Percentiles rank a stretch among this genome's conserved stretches.
These are phyloP conservation scores for Menidia beryllina DNA, from an alignment of 2,113 vertebrate genomes.

Conservation along the genomic window DNA sequence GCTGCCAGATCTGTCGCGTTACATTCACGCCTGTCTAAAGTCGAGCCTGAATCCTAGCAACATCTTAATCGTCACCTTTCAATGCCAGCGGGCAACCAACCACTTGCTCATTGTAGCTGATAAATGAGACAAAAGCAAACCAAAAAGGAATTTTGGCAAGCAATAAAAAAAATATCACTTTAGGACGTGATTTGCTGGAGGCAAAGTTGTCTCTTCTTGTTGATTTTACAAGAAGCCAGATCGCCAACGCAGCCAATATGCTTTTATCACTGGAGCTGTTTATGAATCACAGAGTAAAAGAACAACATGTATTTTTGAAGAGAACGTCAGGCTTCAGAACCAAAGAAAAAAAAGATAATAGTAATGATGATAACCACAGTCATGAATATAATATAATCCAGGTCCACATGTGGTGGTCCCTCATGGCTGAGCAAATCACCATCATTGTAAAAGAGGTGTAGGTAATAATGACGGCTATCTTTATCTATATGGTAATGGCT, in stretches of 20 bases:
- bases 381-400: constrained; percentile 46
- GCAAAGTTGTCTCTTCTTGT: neutral
- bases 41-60: neutral
- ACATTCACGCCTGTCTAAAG: neutral
- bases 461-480: constrained; percentile 35
- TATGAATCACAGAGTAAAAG: constrained; percentile 4
- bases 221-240: constrained; percentile 19
- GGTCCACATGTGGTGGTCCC: neutral
- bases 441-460: constrained; percentile 13
- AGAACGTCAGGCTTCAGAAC: constrained; percentile 26
- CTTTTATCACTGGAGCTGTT: constrained; percentile 12
- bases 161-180: neutral
- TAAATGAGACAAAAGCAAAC: neutral
- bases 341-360: constrained; percentile 8
- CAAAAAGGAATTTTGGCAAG: neutral
- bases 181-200: neutral
- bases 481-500: constrained; percentile 13
- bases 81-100: neutral
- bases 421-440: constrained; percentile 19
- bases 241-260: constrained; percentile 23
- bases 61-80: neutral
- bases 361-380: neutral
- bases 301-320: constrained; percentile 14
- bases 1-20: neutral
- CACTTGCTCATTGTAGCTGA: neutral